Evolutionary conservation across 2,113 vertebrate genomes (phyloP).

Genomic region (Mormoops blainvillei): DNA sequence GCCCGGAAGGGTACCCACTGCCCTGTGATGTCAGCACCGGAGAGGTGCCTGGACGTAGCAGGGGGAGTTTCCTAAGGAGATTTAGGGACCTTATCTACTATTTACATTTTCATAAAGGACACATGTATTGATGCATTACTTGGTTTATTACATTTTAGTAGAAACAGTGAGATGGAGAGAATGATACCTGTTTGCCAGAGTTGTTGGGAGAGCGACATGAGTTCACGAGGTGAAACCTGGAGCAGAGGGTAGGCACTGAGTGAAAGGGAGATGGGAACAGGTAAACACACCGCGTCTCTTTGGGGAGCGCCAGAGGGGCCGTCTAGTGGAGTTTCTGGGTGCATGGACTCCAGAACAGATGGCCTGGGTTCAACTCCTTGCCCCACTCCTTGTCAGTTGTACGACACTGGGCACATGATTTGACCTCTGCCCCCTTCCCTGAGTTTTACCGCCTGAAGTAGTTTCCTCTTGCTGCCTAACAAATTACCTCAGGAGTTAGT

Average conservation of each 20-base stretch:
- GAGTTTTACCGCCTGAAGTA: not conserved
- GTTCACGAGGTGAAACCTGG: not conserved
- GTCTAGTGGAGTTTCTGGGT: not conserved
- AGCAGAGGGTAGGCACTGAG: not conserved
- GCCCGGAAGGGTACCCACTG: not conserved
- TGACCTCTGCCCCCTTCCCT: not conserved
- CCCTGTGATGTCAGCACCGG: not conserved
- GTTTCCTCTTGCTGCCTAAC: not conserved
- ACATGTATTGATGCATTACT: not conserved
- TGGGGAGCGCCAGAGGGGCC: rapidly evolving
- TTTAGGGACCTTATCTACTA: not conserved
- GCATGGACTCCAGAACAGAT: not conserved
- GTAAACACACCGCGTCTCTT: no score
- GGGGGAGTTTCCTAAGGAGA: not conserved
- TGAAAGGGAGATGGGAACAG: no score
- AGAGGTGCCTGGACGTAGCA: not conserved
- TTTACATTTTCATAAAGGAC: not conserved
- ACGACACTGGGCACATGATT: not conserved
- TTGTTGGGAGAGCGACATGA: not conserved
- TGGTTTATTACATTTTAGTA: not conserved
- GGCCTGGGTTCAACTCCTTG: not conserved
- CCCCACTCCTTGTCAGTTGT: no score
- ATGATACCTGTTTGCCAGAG: not conserved
- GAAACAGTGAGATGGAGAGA: not conserved
- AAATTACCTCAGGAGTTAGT: not conserved